Percentiles rank a stretch among this genome's conserved stretches.
Conservation (phyloP, 1,140 invertebrate genomes). For the Brachionus calyciflorus region DNA sequence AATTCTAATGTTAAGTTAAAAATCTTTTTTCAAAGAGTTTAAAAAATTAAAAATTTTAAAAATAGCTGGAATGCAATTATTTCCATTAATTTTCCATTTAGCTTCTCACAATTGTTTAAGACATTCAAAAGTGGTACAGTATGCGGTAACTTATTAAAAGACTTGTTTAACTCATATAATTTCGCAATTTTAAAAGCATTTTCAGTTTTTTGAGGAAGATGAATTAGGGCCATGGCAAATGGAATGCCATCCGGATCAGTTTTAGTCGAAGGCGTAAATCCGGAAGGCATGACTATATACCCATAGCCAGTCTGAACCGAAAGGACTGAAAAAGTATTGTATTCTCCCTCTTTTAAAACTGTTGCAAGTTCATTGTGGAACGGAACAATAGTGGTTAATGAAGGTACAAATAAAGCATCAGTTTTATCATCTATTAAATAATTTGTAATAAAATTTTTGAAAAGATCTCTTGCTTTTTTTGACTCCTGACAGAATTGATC, state of each 20-base stretch:
- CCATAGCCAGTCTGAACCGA: conserved; percentile 5
- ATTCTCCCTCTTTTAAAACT: background rate
- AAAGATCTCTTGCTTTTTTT: background rate
- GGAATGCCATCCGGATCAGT: background rate
- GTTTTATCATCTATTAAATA: background rate
- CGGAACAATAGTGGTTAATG: background rate
- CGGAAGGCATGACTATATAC: background rate
- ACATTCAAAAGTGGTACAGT: background rate
- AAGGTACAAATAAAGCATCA: background rate
- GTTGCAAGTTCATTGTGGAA: background rate
- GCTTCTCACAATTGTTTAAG: background rate
- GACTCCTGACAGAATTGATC: background rate
- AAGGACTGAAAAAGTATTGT: background rate
- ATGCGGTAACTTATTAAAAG: background rate
- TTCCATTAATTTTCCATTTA: background rate
- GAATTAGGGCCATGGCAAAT: background rate
- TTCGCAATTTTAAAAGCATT: background rate
- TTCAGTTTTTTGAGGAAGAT: background rate
- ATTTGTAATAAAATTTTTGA: background rate
- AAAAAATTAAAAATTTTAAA: too few relatives aligned
- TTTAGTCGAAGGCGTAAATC: background rate
- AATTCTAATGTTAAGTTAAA: too few relatives aligned
- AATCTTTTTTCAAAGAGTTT: too few relatives aligned
- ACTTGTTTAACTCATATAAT: background rate
- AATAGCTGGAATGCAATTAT: background rate